These are phyloP conservation scores for Phyllopteryx taeniolatus DNA, from an alignment of 2,113 vertebrate genomes.

Conservation along the genomic window DNA sequence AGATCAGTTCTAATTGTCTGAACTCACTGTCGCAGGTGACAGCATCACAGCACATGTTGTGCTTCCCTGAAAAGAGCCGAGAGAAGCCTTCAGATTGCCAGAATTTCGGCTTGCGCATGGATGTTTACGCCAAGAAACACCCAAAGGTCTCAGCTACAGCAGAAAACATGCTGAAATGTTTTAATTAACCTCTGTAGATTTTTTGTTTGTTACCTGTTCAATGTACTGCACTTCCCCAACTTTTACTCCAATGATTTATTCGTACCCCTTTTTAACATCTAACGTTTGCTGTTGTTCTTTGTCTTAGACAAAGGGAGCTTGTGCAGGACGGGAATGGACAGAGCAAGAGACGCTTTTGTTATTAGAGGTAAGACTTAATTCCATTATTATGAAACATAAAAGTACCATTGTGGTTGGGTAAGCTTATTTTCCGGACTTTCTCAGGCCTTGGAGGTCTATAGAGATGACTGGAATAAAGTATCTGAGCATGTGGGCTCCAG, in stretches of 20 bases:
- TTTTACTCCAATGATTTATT: not conserved
- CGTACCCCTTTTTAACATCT: not conserved
- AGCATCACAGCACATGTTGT: slow-evolving; percentile 94
- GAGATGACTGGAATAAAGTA: slow-evolving; percentile 99
- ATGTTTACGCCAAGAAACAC: slow-evolving; percentile 93
- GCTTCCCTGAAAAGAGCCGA: slow-evolving; percentile 88
- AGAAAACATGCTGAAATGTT: not conserved
- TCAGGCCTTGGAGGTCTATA: slow-evolving; percentile 95
- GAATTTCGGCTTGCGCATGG: slow-evolving; percentile 91
- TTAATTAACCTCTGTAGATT: not conserved
- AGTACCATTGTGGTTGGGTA: not conserved
- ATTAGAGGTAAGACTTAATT: slow-evolving; percentile 77
- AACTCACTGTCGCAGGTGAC: slow-evolving; percentile 75
- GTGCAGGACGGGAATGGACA: slow-evolving; percentile 92
- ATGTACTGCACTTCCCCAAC: not conserved
- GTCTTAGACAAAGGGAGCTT: slow-evolving; percentile 88
- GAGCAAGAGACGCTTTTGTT: slow-evolving; percentile 94
- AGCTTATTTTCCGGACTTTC: not conserved
- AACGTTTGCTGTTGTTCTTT: not conserved
- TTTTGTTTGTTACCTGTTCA: not conserved
- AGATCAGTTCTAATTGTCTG: not conserved
- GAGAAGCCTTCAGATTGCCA: slow-evolving; percentile 92
- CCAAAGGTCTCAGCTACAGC: slow-evolving; percentile 80
- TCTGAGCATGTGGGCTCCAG: slow-evolving; percentile 96
- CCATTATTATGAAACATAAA: not conserved